Evolutionary conservation across 2,888 invertebrate genomes (phyloP), one percentile per base, ranked within the genome.

Genomic region (Cyclophora punctaria): DNA sequence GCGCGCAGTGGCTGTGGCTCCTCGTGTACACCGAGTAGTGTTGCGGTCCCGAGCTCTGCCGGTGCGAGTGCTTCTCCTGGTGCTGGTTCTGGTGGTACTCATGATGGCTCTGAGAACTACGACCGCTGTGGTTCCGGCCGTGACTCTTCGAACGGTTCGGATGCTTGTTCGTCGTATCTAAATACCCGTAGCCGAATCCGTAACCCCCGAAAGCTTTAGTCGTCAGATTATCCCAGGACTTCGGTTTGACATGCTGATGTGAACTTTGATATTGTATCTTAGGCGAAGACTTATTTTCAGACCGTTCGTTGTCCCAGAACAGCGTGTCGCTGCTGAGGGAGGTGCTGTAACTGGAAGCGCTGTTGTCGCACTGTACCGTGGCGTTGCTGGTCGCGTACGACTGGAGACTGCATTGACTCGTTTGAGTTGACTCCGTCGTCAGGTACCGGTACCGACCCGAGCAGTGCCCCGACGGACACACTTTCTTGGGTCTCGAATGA

Each of bases 161-260:
- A 51, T 86, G 80, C 62, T 89, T 85, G 34, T 70, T 73, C 45
- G 71, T 83, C 0, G 94, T 93, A 64, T 95, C 95, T 49, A 95
- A 80, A 66, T 95, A 96, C 4, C 95, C 96, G 67, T 95, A 96
- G 1, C 96, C 96, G 65, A 95, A 96, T 3, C 95, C 95, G 60
- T 96, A 96, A 0, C 95, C 96, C 0, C 95, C 95, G 60, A 95
- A 93, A 0, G 94, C 93, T 81, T 95, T 96, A 2, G 95, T 95
- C 0, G 96, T 94, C 49, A 96, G 83, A 78, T 96, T 96, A 72
- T 96, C 96, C 96, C 96, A 96, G 0, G 96, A 96, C 74, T 96
- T 96, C 0, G 96, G 96, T 69, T 96, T 96, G 0, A 73, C 79
- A 49, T 88, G 80, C 58, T 83, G 85, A 53, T 88, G 81, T 34